Evolutionary conservation across 2,797 vertebrate species (phyloP).

Genomic region (Melanotaenia trifasciata): DNA sequence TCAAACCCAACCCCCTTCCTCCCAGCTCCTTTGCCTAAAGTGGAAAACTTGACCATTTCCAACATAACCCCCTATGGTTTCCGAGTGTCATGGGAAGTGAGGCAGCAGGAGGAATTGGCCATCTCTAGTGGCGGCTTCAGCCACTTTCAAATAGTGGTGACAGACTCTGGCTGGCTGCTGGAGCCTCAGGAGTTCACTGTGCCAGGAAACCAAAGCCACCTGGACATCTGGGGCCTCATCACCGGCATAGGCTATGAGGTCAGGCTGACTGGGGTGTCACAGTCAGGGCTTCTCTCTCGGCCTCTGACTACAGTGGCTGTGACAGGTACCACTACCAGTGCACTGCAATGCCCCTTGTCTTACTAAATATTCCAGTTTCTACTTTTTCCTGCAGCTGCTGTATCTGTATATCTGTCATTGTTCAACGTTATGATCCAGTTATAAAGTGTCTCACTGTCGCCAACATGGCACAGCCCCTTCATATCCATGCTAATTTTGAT

Average conservation of each 20-base stretch:
- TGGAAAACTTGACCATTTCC: conserved; percentile 96
- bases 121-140: conserved; percentile 84
- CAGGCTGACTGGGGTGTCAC: conserved; percentile 90
- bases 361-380: conserved; percentile 25
- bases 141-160: conserved; percentile 91
- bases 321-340: conserved; percentile 89
- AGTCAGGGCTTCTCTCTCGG: conserved; percentile 90
- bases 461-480: conserved; percentile 13
- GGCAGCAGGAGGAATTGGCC: conserved; percentile 75
- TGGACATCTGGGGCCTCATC: conserved; percentile 95
- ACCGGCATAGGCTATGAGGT: conserved; percentile 99
- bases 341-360: conserved; percentile 34
- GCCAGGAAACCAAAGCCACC: conserved; percentile 88
- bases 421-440: conserved; percentile 2
- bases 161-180: conserved; percentile 95
- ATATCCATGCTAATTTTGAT: background rate
- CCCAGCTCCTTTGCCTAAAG: conserved; percentile 91
- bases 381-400: conserved; percentile 23
- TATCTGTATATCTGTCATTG: background rate
- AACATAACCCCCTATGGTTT: conserved; percentile 93
- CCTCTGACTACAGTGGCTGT: conserved; percentile 91
- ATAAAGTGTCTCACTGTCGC: conserved; percentile 57
- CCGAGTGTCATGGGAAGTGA: conserved; percentile 89
- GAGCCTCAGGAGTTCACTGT: conserved; percentile 93
- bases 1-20: conserved; percentile 46